Base-by-base conservation (phyloP, 2,113 vertebrate species). In the Raphicerus campestris region DNA sequence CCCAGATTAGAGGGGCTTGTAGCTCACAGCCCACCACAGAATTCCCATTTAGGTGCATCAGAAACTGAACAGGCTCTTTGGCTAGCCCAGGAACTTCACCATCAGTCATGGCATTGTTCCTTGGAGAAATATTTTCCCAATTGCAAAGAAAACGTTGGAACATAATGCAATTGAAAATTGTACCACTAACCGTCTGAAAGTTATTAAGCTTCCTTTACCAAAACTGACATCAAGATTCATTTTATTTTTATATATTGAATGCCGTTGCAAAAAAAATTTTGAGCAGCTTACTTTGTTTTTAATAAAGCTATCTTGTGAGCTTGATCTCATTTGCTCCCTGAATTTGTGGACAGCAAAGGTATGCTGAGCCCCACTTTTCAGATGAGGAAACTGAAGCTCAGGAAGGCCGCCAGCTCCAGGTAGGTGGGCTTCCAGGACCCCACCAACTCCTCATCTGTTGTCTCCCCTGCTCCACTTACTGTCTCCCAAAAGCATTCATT, bases 121-220 rank as follows among this genome's bases (percentile, higher is more conserved):
- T 17, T 15, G 22, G 47, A 91, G 86, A 95, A 85, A 73, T 10
- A 30, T 39, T 91, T 91, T 63, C 87, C 58, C n/a, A 26, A 35
- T 88, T 75, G 22, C 24, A 82, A 90, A 96, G 93, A 93, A 95
- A 95, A 20, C 10, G n/a, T 49, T 82, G 75, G 47, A 70, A 63
- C 17, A 26, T 26, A 45, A 93, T 1, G 14, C 58, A 89, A 20
- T 47, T 66, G 42, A 80, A 95, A 75, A 82, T 7, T 17, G 4
- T n/a, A 47, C 47, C 91, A 47, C 39, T 82, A 92, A 58, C 16
- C 53, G 3, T 51, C 83, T 70, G 32, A 51, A 66, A 87, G 42
- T 55, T 35, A 49, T 15, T 58, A 49, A 20, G 32, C 39, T 66
- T 92, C 89, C 49, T 96, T 42, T 84, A 73, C 51, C 17, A 82